Percentiles rank a stretch among this genome's conserved stretches.
phyloP scores from a whole-genome alignment of 2,797 vertebrate species.

The Eupleurogrammus muticus region DNA sequence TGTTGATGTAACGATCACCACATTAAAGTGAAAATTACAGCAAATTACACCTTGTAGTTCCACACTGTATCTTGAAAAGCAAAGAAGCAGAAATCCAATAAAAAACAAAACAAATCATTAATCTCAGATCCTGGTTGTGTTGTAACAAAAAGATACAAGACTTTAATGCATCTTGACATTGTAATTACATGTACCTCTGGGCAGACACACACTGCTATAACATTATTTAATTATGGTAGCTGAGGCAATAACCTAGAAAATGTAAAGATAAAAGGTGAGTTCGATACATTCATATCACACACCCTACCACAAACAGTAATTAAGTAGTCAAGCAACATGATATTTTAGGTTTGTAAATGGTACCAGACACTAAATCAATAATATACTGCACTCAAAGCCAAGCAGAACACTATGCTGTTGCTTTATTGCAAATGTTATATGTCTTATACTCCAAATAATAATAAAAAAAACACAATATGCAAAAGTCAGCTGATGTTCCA shows the following conservation, averaged over 20 bases:
- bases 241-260: not conserved
- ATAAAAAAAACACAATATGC: not conserved
- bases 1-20: not conserved
- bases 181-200: slow-evolving; percentile 8
- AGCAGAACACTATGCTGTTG: not conserved
- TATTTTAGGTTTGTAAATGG: not conserved
- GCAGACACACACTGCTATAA: not conserved
- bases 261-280: too few relatives aligned
- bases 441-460: not conserved
- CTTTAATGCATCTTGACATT: slow-evolving; percentile 32
- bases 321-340: not conserved
- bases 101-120: not conserved
- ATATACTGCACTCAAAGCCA: not conserved
- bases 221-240: not conserved
- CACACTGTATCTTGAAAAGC: not conserved
- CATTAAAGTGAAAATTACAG: not conserved
- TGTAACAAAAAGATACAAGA: slow-evolving; percentile 17
- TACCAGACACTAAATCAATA: not conserved
- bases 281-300: not conserved
- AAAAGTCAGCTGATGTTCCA: slow-evolving; percentile 7
- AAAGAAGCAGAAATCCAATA: not conserved
- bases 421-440: not conserved
- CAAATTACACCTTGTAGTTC: not conserved
- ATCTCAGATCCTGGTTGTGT: not conserved
- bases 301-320: not conserved